phyloP scores from a whole-genome alignment of 2,888 invertebrate species.

The Gastrophysa polygoni region DNA sequence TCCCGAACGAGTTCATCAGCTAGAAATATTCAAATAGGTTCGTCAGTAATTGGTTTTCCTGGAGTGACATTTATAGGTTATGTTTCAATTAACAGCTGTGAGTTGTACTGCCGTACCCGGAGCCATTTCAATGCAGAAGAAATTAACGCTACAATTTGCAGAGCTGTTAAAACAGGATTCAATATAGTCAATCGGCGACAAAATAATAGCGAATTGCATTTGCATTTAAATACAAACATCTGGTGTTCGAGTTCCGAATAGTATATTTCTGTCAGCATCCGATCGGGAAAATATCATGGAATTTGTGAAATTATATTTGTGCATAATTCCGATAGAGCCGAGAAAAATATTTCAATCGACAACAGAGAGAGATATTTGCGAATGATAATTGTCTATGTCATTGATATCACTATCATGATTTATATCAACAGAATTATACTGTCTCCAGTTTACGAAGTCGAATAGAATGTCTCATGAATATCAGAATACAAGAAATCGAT shows the following conservation, averaged over 20 bases:
- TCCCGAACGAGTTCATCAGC: background rate
- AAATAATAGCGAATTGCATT: conserved; percentile 27
- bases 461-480: no score
- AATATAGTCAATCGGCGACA: conserved; percentile 28
- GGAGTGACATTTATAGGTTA: conserved; percentile 1
- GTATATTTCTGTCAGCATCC: background rate
- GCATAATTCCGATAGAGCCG: no score
- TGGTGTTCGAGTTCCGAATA: conserved; percentile 7
- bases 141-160: conserved; percentile 19
- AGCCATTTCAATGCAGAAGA: conserved; percentile 4
- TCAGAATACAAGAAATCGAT: no score
- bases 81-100: background rate
- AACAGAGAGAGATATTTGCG: no score
- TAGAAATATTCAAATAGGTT: background rate
- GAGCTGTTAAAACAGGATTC: conserved; percentile 24
- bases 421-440: no score
- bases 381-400: no score
- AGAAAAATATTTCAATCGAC: no score
- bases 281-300: background rate
- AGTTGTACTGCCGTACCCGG: background rate
- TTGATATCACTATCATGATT: no score
- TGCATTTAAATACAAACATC: conserved; percentile 27
- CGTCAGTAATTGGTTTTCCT: background rate
- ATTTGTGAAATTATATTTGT: background rate
- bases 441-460: no score